Evolutionary conservation across 2,113 vertebrate genomes (phyloP).

Genomic region (Panthera leo): DNA sequence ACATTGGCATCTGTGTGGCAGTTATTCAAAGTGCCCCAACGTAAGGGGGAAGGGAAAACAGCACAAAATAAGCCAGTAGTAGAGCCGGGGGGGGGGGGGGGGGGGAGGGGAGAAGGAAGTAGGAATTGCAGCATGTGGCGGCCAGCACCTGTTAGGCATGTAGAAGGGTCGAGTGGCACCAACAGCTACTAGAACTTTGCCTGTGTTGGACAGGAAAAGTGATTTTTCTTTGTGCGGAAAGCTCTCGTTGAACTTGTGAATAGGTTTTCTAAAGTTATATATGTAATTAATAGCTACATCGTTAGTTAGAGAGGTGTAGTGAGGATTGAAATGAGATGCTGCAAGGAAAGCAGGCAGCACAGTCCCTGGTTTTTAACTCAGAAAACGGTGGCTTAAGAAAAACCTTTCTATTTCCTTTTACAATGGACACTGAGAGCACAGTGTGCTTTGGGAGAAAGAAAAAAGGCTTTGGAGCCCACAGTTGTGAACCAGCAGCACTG

Average conservation of each 20-base stretch:
- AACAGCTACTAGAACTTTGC: not conserved
- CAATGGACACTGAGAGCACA: not conserved
- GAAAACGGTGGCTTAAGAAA: not conserved
- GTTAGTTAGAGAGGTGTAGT: not conserved
- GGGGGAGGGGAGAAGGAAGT: not conserved
- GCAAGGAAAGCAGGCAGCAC: not conserved
- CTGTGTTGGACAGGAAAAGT: not conserved
- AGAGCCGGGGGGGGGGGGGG: not conserved
- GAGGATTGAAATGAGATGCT: not conserved
- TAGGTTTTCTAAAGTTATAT: not conserved
- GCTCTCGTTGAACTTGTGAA: not conserved
- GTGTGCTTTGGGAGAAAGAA: not conserved
- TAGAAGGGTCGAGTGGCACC: not conserved
- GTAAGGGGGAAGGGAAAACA: not conserved
- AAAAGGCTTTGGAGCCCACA: not conserved
- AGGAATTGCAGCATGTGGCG: not conserved
- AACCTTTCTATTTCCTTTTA: not conserved
- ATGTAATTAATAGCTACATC: not conserved
- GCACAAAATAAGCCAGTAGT: not conserved
- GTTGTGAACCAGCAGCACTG: not conserved
- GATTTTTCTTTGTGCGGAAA: not conserved
- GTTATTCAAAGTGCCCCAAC: not conserved
- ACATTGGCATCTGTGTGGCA: not conserved
- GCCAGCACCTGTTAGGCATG: not conserved
- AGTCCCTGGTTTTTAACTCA: not conserved